Evolutionary conservation across 2,797 vertebrate species (phyloP).

Genomic region (Typhlichthys subterraneus): DNA sequence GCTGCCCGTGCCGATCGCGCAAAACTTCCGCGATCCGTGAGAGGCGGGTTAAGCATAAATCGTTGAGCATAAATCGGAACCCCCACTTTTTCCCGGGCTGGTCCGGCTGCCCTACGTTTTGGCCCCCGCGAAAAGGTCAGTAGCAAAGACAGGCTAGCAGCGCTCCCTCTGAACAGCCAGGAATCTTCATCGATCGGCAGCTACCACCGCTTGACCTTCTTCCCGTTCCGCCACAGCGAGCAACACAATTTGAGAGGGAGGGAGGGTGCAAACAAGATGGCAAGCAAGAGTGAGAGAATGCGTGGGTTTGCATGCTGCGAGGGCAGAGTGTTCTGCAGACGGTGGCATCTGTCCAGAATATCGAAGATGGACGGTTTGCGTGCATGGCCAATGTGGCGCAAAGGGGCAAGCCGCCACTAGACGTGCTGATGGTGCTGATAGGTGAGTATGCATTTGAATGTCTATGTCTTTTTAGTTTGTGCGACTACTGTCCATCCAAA

Average conservation of each 20-base stretch:
- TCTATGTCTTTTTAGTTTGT: constrained; percentile 24
- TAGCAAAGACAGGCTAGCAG: constrained; percentile 44
- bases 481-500: constrained; percentile 23
- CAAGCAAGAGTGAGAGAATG: constrained; percentile 1
- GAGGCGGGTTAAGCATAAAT: constrained; percentile 61
- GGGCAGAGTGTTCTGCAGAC: constrained; percentile 1
- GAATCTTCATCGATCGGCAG: constrained; percentile 47
- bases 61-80: constrained; percentile 60
- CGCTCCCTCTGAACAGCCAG: constrained; percentile 45
- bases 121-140: constrained; percentile 61
- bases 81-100: constrained; percentile 40
- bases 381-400: constrained; percentile 18
- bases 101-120: constrained; percentile 14
- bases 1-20: constrained; percentile 57
- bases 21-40: constrained; percentile 62
- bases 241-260: constrained; percentile 20
- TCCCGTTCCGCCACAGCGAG: constrained; percentile 19
- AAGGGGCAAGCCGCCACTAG: constrained; percentile 16
- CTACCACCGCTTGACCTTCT: constrained; percentile 33
- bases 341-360: constrained; percentile 13
- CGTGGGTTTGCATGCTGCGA: neutral
- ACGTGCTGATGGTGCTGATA: constrained; percentile 21
- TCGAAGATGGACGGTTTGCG: constrained; percentile 20
- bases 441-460: neutral
- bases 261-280: constrained; percentile 12